A percentile compares a stretch with the other conserved stretches of the same genome.
Conservation (phyloP, 1,140 invertebrate species). For the Drosophila rhopaloa region DNA sequence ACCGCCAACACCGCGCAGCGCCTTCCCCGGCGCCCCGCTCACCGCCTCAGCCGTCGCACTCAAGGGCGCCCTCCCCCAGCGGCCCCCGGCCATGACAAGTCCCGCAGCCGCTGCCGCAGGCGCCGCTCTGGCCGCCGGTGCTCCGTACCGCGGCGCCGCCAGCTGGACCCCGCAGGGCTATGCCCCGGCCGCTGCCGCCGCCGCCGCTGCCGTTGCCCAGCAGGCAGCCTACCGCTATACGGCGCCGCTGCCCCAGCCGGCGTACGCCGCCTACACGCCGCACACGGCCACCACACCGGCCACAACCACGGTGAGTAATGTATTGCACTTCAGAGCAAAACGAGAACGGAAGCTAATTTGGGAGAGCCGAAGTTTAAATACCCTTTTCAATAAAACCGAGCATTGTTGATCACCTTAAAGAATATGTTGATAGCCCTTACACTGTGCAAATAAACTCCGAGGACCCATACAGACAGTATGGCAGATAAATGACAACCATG, state of each 20-base stretch:
- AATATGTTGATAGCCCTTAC: no score
- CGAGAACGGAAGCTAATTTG: no score
- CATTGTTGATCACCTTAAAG: no score
- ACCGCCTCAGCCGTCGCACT: constrained; percentile 79
- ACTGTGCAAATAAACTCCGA: no score
- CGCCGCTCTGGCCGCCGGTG: constrained; percentile 75
- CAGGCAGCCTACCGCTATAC: constrained; percentile 83
- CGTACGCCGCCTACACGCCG: constrained; percentile 83
- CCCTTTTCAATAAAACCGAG: no score
- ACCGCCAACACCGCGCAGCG: constrained; percentile 72
- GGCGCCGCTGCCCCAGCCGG: constrained; percentile 81
- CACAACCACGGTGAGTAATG: constrained; percentile 81
- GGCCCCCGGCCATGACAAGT: constrained; percentile 83
- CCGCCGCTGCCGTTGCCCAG: constrained; percentile 80
- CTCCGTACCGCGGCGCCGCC: constrained; percentile 82
- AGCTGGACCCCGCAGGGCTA: constrained; percentile 84
- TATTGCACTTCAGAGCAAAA: background rate
- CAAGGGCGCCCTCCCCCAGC: constrained; percentile 75
- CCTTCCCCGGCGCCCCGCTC: constrained; percentile 77
- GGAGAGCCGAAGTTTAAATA: no score
- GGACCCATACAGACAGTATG: no score
- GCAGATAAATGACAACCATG: no score
- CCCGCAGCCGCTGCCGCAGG: constrained; percentile 83
- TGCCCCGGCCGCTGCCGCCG: constrained; percentile 77
- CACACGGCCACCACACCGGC: constrained; percentile 81